Percentiles rank a stretch among this genome's conserved stretches.
Evolutionary conservation across 2,113 vertebrate species (phyloP).

Genomic region (Hydropotes inermis): DNA sequence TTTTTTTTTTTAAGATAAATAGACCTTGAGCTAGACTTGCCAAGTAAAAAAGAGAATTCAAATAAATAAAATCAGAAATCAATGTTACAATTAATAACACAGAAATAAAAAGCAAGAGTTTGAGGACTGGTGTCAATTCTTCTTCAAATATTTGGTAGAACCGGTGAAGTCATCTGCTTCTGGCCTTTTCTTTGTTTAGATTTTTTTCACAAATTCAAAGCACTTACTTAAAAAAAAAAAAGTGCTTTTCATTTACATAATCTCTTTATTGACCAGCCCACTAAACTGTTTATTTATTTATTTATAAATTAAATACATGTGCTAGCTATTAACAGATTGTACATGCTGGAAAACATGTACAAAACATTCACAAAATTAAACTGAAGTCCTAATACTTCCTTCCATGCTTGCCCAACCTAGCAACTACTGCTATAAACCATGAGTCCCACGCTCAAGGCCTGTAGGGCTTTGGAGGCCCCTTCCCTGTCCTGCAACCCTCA

Average conservation of each 20-base stretch:
- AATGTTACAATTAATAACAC: not conserved
- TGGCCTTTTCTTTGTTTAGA: not conserved
- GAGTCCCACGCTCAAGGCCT: not conserved
- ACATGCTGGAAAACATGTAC: not conserved
- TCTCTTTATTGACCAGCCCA: not conserved
- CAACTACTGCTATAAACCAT: not conserved
- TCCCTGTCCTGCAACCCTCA: not conserved
- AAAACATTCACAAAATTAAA: not conserved
- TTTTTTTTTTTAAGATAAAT: not conserved
- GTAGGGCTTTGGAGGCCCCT: not conserved
- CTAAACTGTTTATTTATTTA: not conserved
- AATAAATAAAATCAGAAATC: not conserved
- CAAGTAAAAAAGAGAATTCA: not conserved
- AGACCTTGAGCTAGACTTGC: not conserved
- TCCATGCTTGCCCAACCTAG: not conserved
- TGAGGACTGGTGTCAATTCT: not conserved
- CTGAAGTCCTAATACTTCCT: not conserved
- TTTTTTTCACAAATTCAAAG: not conserved
- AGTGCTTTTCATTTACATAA: not conserved
- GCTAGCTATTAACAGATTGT: not conserved
- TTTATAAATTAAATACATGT: not conserved
- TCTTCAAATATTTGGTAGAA: not conserved
- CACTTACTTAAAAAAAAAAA: not conserved
- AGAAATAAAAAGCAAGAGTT: not conserved
- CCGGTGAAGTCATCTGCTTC: not conserved